Base-by-base conservation (phyloP, 2,888 invertebrate genomes). In the Drosophila anceps region DNA sequence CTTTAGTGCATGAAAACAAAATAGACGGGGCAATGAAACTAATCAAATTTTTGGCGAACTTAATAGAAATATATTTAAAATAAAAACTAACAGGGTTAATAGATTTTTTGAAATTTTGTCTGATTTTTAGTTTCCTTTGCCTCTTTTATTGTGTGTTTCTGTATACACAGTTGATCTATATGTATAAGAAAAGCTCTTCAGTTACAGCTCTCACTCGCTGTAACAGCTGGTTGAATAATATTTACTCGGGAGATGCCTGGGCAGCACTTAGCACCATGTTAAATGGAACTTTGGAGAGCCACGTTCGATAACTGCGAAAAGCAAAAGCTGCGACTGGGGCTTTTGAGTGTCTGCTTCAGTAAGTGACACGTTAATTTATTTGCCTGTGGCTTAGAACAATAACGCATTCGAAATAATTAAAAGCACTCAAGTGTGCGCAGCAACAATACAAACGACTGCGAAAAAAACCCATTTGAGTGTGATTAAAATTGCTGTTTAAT, bases 301-400 rank as follows among this genome's bases (percentile, higher is more conserved):
- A 66, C 44, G 60, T 69, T 55, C 59, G 53, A 57, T 57, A 70
- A 81, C 65, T 66, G 44, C 29, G 46, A 41, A 43, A 27, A n/a
- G 13, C 20, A 27, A 35, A 24, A 48, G 29, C 48, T 50, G 31
- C 12, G 66, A 27, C 44, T 24, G 20, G n/a, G n/a, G 31, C 37
- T 50, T 55, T 13, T 41, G 51, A 65, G 35, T 59, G 59, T 60
- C 41, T 66, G 55, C 59, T 20, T 62, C 65, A 63, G 80, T 65
- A 69, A 79, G 79, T 84, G 88, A 87, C 79, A 81, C 73, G 79
- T 82, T 84, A 82, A 84, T 84, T 84, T 84, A 76, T 84, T 80
- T 82, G 84, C 69, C 76, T 80, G 73, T 77, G 63, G 84, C 69
- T 86, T 73, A 70, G 69, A 83, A 82, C 84, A 74, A 76, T 73